Base-by-base conservation (phyloP, 2,888 invertebrate species). In the Volucella inanis region DNA sequence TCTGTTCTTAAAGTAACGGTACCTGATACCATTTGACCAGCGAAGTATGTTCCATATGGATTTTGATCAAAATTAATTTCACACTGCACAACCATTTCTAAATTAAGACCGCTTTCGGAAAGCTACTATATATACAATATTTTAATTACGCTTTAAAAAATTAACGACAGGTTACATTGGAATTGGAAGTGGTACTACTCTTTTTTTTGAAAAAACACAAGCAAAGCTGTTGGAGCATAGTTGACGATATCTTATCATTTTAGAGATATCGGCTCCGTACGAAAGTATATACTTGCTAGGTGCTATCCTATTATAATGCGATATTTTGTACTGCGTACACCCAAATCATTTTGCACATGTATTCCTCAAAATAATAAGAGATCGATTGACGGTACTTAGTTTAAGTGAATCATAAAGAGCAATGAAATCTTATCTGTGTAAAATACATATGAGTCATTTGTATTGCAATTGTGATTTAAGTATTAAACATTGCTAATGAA, bases 41-140 rank as follows among this genome's bases (percentile, higher is more conserved):
- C 89, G 74, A 90, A 92, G 88, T 90, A 92, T 8, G 90, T 90
- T 47, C 90, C 90, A 39, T 89, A 79, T 14, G 87, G 87, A 87
- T 91, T 92, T 57, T 91, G 88, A 82, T 92, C 91, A 65, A 92
- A 92, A 77, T 89, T 88, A 39, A 92, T 91, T 85, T 90, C 90
- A 81, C 91, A 92, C 76, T 88, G 89, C 54, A 91, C 90, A 59
- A 90, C 91, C 91, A 92, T 91, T 88, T 88, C 88, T 1, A 45
- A 1, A 18, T 14, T 14, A 68, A 9, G 3, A 39, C 39, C 8
- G 6, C 4, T 38, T 18, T 50, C 1, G 9, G 15, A 43, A 14
- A 31, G 47, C 22, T 22, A 3, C 22, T 22, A 22, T 31, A 31
- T 31, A 2, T 31, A 31, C 6, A 31, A 31, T 31, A 31, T 6